Evolutionary conservation across 2,888 invertebrate genomes (phyloP), one percentile per base, ranked within the genome.

Genomic region (Agriopis leucophaearia): DNA sequence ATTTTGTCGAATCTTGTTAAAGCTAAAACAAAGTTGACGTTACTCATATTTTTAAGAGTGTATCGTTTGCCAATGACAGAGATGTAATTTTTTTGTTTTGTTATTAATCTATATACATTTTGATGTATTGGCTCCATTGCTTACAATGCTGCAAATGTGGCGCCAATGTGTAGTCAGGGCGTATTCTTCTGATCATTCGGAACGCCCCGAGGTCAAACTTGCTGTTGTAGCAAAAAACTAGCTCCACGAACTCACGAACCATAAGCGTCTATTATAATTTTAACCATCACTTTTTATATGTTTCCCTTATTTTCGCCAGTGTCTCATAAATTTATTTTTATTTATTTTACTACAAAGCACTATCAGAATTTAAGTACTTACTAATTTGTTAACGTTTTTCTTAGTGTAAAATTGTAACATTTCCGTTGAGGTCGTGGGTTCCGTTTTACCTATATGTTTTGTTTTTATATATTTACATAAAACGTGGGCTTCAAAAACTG

Each of bases 221-320:
- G 83, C 88, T 92, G 93, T 93, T 93, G 93, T 93, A 93, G 93
- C 90, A 94, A 93, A 92, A 93, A 93, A 91, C 76, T 94, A 93
- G 93, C 92, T 87, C 92, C 92, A 90, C 86, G 84, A 81, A 80
- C 78, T 59, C 74, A 78, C 71, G 74, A 77, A 18, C 50, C 59
- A 50, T 74, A 82, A 81, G 79, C 80, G 80, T 78, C 79, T 81
- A 74, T 75, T 81, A 80, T 82, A 80, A 78, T 87, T 84, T 80
- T 78, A 80, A 79, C 81, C 81, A 81, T 82, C 80, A 73, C 83
- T 83, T 78, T 76, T 63, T 74, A 74, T 83, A 86, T 78, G 72
- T 83, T 85, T 79, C 81, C 75, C 75, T 72, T 69, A 72, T 68
- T 72, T 75, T 71, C 64, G 81, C 86, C 90, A 82, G 81, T 89